Evolutionary conservation across 2,888 invertebrate species (phyloP).

Genomic region (Lasioglossum morio): DNA sequence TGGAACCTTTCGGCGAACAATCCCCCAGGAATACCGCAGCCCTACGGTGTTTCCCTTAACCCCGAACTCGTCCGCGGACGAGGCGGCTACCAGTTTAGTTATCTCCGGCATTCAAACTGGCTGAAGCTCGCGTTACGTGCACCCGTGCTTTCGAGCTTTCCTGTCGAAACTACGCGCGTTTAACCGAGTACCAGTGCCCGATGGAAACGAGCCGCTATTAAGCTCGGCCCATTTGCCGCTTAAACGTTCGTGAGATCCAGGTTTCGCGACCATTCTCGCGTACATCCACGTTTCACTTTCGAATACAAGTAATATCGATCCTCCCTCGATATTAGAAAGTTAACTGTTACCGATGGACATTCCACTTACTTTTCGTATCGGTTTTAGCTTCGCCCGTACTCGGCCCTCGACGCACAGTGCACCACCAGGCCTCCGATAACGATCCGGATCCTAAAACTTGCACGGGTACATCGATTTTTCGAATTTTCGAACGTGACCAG

Average conservation of each 20-base stretch:
- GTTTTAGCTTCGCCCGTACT: neutral
- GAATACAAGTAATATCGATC: slow-evolving; percentile 42
- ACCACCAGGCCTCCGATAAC: neutral
- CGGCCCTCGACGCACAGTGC: neutral
- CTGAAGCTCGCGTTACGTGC: slow-evolving; percentile 64
- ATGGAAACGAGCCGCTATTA: slow-evolving; percentile 68
- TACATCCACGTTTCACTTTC: slow-evolving; percentile 48
- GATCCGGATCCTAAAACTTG: neutral
- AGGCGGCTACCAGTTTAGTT: slow-evolving; percentile 63
- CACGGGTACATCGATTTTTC: neutral
- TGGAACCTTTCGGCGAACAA: slow-evolving; percentile 48
- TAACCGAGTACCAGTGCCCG: slow-evolving; percentile 58
- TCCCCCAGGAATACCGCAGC: slow-evolving; percentile 53
- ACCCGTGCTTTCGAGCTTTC: slow-evolving; percentile 61
- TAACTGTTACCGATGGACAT: neutral
- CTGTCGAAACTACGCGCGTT: slow-evolving; percentile 67
- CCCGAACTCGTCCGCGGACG: slow-evolving; percentile 49
- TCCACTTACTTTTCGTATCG: neutral
- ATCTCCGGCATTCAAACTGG: slow-evolving; percentile 69
- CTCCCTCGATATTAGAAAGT: slow-evolving; percentile 3
- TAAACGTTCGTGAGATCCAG: slow-evolving; percentile 64
- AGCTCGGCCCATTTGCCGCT: slow-evolving; percentile 67
- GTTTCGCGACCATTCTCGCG: slow-evolving; percentile 39
- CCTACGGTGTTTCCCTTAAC: slow-evolving; percentile 64
- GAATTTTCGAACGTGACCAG: neutral